These are phyloP conservation scores for Rotaria macrura DNA, from an alignment of 2,888 invertebrate genomes.

Conservation along the genomic window DNA sequence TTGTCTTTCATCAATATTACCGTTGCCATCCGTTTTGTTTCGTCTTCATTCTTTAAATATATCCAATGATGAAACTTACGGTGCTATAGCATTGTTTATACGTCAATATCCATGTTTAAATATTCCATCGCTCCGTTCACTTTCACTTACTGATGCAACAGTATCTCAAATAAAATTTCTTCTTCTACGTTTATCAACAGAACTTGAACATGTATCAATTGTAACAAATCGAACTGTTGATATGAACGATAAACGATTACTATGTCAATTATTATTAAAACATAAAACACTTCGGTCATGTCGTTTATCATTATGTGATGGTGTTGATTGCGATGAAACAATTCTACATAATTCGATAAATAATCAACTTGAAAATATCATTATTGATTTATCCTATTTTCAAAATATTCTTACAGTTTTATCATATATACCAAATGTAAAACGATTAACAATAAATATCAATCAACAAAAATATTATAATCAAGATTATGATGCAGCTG, in stretches of 20 bases:
- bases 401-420: background rate
- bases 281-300: background rate
- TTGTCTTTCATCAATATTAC: background rate
- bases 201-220: background rate
- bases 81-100: background rate
- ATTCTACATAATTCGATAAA: background rate
- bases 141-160: background rate
- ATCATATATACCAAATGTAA: background rate
- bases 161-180: background rate
- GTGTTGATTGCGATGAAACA: background rate
- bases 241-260: background rate
- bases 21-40: background rate
- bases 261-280: background rate
- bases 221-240: background rate
- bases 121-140: background rate
- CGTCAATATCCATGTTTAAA: background rate
- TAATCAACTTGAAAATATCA: background rate
- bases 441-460: background rate
- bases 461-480: background rate
- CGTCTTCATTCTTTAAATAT: background rate
- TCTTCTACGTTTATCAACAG: background rate
- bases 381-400: background rate
- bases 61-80: conserved; percentile 1
- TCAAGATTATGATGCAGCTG: conserved; percentile 1
- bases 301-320: background rate